These are phyloP conservation scores for Cylas formicarius DNA, from an alignment of 1,140 invertebrate species.

Conservation along the genomic window DNA sequence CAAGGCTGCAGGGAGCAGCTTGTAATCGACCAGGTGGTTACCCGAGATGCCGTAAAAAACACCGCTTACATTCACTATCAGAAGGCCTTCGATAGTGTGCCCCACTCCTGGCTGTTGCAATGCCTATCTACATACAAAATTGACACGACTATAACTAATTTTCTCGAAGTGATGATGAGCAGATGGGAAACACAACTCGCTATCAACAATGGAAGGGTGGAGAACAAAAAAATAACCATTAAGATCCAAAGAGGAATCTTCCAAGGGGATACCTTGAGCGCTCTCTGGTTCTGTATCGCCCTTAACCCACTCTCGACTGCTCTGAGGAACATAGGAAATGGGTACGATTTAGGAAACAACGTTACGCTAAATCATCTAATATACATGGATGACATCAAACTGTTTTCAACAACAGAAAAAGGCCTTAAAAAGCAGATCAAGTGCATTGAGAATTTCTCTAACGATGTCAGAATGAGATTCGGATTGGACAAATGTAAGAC, in stretches of 20 bases:
- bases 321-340: not conserved
- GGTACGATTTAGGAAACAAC: conserved; percentile 3
- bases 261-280: conserved; percentile 17
- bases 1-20: conserved; percentile 26
- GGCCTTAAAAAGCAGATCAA: not conserved
- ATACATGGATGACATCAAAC: not conserved
- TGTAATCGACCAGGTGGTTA: conserved; percentile 21
- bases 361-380: too few relatives aligned
- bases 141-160: conserved; percentile 2
- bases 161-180: conserved; percentile 3
- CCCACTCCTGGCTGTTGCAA: conserved; percentile 24
- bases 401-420: conserved; percentile 3
- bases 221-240: too few relatives aligned
- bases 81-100: conserved; percentile 22
- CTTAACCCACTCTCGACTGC: not conserved
- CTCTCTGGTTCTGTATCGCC: conserved; percentile 16
- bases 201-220: conserved; percentile 4
- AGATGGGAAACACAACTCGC: not conserved
- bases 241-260: too few relatives aligned
- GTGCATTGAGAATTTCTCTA: conserved; percentile 4
- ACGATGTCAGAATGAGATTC: too few relatives aligned
- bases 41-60: conserved; percentile 13
- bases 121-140: conserved; percentile 20
- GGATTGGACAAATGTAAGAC: too few relatives aligned
- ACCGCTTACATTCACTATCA: conserved; percentile 24